Base-by-base conservation (phyloP, 2,888 invertebrate genomes). In the Andrena bicolor region DNA sequence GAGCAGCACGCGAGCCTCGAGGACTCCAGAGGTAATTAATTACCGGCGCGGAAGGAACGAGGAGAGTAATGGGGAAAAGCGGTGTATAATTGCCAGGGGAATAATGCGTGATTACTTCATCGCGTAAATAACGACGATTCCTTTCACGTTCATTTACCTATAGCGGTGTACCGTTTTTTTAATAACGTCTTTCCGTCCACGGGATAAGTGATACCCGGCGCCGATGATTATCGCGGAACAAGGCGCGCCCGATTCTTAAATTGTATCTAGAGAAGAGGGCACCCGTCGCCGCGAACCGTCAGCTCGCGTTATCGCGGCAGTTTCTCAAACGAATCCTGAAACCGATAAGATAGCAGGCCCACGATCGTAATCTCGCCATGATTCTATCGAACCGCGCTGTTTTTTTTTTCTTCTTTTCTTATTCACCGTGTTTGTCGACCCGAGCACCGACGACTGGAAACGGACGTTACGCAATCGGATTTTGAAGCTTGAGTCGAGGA, bases 261-360 rank as follows among this genome's bases (percentile, higher is more conserved):
- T 76, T 41, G 58, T 48, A 77, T 70, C 66, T 51, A 64, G 35
- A 30, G 30, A 64, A 28, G 20, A 13, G 30, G 51, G 32, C 58
- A 41, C 58, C 20, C 70, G 72, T 79, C 23, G 61, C 56, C 56
- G 66, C 76, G 69, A 51, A 56, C 23, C 68, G 68, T 51, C 65
- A 61, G 80, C 58, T 64, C 66, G 63, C 65, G 77, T 88, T 88
- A 88, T 88, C 88, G 66, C 76, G 85, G 84, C 85, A 78, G 85
- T 70, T 85, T 76, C 64, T 81, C 72, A 28, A 80, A 64, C 77
- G 85, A 80, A 86, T 85, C 71, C 66, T 49, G 49, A 73, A 51
- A 20, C 79, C 66, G 88, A 88, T 88, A 88, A 88, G 88, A 88
- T 88, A 88, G 7, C 63, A 30, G 35, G 32, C 60, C 61, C 70